phyloP scores from a whole-genome alignment of 2,797 vertebrate species.

The Poeciliopsis presidionis region DNA sequence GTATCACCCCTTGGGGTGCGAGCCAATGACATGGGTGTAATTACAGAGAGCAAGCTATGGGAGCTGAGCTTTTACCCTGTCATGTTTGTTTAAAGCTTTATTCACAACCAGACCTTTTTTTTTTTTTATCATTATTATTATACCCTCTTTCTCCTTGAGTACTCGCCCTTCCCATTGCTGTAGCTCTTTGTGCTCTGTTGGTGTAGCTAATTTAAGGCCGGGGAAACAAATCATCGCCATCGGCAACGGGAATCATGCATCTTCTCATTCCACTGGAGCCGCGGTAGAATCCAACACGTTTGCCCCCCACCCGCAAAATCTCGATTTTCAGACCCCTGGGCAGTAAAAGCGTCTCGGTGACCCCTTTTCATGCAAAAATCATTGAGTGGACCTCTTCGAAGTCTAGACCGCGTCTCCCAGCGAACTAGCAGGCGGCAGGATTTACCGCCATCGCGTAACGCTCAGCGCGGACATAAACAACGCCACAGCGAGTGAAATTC shows the following conservation, averaged over 20 bases:
- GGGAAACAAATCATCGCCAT: conserved; percentile 54
- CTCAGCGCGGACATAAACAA: conserved; percentile 15
- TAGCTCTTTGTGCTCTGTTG: conserved; percentile 17
- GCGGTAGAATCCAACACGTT: neutral
- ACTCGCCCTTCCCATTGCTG: neutral
- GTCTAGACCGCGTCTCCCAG: conserved; percentile 34
- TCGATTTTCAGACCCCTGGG: neutral
- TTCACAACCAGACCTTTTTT: conserved; percentile 49
- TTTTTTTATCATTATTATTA: neutral
- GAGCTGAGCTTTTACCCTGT: conserved; percentile 42
- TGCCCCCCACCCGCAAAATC: conserved; percentile 4
- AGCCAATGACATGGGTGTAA: conserved; percentile 47
- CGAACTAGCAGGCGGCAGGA: conserved; percentile 39
- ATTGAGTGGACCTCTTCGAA: conserved; percentile 48
- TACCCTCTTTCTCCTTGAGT: conserved; percentile 27
- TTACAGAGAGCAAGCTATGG: conserved; percentile 37
- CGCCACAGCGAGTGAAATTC: conserved; percentile 37
- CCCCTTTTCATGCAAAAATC: conserved; percentile 46
- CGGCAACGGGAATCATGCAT: conserved; percentile 21
- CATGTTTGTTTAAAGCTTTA: conserved; percentile 59
- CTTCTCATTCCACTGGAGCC: conserved; percentile 11
- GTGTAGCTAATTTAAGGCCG: conserved; percentile 44
- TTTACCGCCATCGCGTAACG: conserved; percentile 58
- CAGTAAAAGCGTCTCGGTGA: conserved; percentile 2
- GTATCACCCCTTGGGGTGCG: conserved; percentile 14